These are phyloP conservation scores for Chrysolina americana DNA, from an alignment of 2,888 invertebrate genomes.

Conservation along the genomic window DNA sequence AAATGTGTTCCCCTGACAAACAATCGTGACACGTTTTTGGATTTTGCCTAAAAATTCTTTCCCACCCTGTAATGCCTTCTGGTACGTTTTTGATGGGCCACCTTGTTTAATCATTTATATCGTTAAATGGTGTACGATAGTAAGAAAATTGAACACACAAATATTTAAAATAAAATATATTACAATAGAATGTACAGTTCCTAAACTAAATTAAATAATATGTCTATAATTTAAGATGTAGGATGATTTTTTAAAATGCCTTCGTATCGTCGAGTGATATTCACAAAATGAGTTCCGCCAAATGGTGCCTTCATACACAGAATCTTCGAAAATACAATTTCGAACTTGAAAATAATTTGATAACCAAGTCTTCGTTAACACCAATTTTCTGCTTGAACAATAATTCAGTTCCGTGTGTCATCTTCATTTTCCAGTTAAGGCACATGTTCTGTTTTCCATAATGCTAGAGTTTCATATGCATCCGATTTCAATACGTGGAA, in stretches of 20 bases:
- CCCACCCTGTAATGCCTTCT: no score
- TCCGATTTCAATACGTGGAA: not conserved
- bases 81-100: no score
- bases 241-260: slow-evolving; percentile 6
- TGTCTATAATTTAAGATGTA: slow-evolving; percentile 16
- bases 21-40: no score
- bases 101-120: no score
- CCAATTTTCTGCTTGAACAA: not conserved
- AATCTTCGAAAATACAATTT: not conserved
- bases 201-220: slow-evolving; percentile 28
- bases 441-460: not conserved
- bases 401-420: not conserved
- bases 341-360: not conserved
- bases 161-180: slow-evolving; percentile 27
- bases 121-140: no score
- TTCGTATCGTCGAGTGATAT: not conserved
- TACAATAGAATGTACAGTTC: slow-evolving; percentile 31
- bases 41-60: no score
- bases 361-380: not conserved
- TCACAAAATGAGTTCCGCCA: not conserved
- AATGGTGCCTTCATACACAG: not conserved
- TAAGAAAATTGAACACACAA: no score
- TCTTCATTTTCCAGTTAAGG: not conserved
- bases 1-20: no score
- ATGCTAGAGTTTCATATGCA: not conserved